Evolutionary conservation across 23 tunicate species (phyloP), one percentile per base, ranked within the genome.

Genomic region (Diplosoma virens): DNA sequence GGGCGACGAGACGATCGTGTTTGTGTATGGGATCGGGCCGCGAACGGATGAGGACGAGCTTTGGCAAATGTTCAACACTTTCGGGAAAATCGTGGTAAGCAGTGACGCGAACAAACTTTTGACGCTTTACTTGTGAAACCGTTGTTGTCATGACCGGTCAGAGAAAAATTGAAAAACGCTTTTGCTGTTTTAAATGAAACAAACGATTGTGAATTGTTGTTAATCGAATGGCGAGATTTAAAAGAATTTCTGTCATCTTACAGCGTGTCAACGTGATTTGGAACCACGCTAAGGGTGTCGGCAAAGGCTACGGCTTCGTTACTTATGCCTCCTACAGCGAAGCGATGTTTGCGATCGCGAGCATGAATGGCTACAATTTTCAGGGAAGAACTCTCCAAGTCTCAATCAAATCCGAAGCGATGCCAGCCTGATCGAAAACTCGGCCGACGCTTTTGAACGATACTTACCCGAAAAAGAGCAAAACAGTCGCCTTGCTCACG

Each of bases 11-110:
- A 53, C 73, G 0, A 81, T 90, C 66, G 86, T 90, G 34, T 90
- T 82, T 58, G 97, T 90, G 17, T 90, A 90, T 56, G 97, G 97
- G 28, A 90, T 90, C 65, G 97, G 97, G 2, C 90, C 97, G 1
- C 45, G 33, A 50, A 73, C 86, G 14, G 66, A 64, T 29, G 89
- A 90, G 54, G 80, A 84, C 30, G 46, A 11, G 60, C 70, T 90
- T 1, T 84, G 90, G 86, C 52, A 90, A 1, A 26, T 90, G 86
- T 90, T 86, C 74, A 33, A 46, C 29, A 50, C 55, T 20, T 80
- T 79, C 64, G 97, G 97, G 66, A 78, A 50, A 35, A 74, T 90
- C 46, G 31, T 61, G 81, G 87, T 82, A 61, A n/a, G 73, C 64
- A 36, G 4, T 4, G 14, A 14, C 14, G 50, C 9, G 9, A 14